phyloP scores from a whole-genome alignment of 1,140 invertebrate species.

The Trachymyrmex septentrionalis region DNA sequence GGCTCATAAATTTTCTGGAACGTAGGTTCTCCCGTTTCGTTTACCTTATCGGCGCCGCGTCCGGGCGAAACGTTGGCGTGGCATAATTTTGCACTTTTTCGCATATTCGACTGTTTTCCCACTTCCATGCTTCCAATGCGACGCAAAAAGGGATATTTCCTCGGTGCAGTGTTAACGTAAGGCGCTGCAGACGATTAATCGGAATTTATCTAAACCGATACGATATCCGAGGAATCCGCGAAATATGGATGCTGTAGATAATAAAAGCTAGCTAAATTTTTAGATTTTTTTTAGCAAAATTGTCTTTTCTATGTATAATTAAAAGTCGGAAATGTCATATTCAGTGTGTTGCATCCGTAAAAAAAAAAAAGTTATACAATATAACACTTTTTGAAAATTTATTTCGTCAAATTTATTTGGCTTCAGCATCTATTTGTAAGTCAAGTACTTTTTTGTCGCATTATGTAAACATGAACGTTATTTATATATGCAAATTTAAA shows the following conservation, averaged over 20 bases:
- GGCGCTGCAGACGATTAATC: background rate
- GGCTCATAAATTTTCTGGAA: slow-evolving; percentile 69
- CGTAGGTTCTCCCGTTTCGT: slow-evolving; percentile 67
- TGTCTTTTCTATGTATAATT: too few species aligned
- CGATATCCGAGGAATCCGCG: background rate
- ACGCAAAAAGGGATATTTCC: background rate
- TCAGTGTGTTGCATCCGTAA: too few species aligned
- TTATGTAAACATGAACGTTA: background rate
- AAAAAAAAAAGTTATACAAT: too few species aligned
- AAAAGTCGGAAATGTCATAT: too few species aligned
- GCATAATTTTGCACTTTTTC: slow-evolving; percentile 60
- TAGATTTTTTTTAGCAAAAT: too few species aligned
- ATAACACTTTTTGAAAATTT: too few species aligned
- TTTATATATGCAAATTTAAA: background rate
- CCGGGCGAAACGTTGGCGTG: slow-evolving; percentile 30
- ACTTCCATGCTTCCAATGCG: too few species aligned
- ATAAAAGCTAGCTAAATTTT: too few species aligned
- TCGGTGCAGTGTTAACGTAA: background rate
- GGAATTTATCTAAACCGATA: background rate
- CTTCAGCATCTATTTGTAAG: background rate
- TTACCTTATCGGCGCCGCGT: slow-evolving; percentile 72
- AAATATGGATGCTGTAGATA: background rate
- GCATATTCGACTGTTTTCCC: background rate
- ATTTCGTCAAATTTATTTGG: background rate
- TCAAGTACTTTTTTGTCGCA: background rate